Conservation (phyloP, 2,797 vertebrate genomes). For the Halcyon badia region DNA sequence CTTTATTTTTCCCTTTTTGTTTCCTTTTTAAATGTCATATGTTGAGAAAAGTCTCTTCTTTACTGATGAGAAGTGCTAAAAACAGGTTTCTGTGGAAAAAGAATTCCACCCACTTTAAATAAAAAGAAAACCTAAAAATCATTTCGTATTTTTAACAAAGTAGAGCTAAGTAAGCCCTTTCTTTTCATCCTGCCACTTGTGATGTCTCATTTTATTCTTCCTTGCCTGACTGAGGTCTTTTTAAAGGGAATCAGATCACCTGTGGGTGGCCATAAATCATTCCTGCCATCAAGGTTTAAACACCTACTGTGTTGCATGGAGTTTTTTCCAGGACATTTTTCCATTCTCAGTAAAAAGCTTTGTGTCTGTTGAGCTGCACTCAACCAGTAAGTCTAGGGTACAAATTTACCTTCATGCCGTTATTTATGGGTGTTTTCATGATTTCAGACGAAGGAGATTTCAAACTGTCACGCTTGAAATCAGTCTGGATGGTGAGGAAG, state of each 20-base stretch:
- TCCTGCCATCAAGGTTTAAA: neutral
- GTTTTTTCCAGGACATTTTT: slow-evolving; percentile 1
- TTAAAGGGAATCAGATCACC: neutral
- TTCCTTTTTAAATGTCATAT: slow-evolving; percentile 57
- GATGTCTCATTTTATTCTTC: neutral
- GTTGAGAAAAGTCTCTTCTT: neutral
- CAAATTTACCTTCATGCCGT: neutral
- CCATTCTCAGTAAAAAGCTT: neutral
- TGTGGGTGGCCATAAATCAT: neutral
- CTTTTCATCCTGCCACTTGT: neutral
- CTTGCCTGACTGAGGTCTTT: neutral
- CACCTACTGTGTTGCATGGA: neutral
- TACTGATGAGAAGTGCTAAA: slow-evolving; percentile 9
- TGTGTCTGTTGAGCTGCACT: neutral
- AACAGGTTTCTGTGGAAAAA: slow-evolving; percentile 26
- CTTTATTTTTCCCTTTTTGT: slow-evolving; percentile 49
- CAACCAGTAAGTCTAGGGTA: neutral
- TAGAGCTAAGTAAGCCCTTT: neutral
- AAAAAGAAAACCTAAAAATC: slow-evolving; percentile 23
- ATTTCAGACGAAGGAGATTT: neutral
- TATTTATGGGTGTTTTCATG: slow-evolving; percentile 38
- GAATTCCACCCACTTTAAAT: slow-evolving; percentile 29
- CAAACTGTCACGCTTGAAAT: neutral
- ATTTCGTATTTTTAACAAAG: neutral
- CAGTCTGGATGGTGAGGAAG: neutral